Evolutionary conservation across 1,140 invertebrate genomes (phyloP), one percentile per base, ranked within the genome.

Genomic region (Branchinecta lynchi): DNA sequence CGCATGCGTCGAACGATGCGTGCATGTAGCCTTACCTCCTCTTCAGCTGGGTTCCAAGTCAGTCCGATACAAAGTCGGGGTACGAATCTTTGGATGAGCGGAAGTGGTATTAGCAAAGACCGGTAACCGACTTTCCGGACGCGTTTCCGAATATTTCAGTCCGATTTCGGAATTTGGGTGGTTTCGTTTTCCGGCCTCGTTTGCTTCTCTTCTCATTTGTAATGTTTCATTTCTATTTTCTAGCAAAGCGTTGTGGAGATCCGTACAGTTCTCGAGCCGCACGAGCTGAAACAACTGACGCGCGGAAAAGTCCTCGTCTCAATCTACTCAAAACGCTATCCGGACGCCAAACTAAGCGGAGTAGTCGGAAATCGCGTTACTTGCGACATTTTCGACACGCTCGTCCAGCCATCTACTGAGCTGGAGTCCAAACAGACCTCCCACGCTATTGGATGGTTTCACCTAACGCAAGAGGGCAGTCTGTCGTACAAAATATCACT

Each of bases 311-410:
- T 92, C 0, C 75, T 83, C 3, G 77, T 92, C 1, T 83, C 82
- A 0, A 78, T 91, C 3, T 83, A 85, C 74, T 86, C 86, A 0
- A 81, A 84, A 46, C 83, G 82, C 8, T 82, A 85, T 68, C 82
- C 84, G 0, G 81, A 85, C 45, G 77, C 77, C 10, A 80, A 82
- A 67, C 79, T 90, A 8, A 81, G 80, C 15, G 89, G 89, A 0
- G 78, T 79, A 12, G 84, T 90, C 7, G 80, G 85, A 7, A 86
- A 88, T 9, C 83, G 86, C 69, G 84, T 85, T 1, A 85, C 86
- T 8, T 92, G 90, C 75, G 89, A 93, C 77, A 81, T 92, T 65
- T 91, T 89, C 76, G 88, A 90, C 73, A 82, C 76, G 44, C 72
- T 76, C 20, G 70, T 79, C 45, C 51, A 8, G 66, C 32, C 3